A percentile compares a stretch with the other conserved stretches of the same genome.
Conservation (phyloP, 2,888 invertebrate species). For the Mechanitis mazaeus region DNA sequence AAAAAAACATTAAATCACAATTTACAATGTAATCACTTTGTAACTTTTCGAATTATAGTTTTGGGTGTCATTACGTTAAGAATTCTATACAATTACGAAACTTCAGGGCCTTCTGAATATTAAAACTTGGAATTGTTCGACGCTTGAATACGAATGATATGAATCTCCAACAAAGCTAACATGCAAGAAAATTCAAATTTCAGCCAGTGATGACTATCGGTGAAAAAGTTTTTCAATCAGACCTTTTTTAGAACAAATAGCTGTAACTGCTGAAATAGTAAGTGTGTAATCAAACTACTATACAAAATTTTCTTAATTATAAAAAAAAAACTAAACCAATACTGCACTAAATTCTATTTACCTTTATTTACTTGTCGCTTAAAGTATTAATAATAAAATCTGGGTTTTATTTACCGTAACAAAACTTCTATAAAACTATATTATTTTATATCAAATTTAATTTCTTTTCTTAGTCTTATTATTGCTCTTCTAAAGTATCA, state of each 20-base stretch:
- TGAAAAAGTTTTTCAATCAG: constrained; percentile 74
- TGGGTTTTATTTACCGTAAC: neutral
- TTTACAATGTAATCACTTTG: constrained; percentile 49
- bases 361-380: no score
- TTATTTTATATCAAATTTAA: no score
- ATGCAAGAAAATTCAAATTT: constrained; percentile 64
- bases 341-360: no score
- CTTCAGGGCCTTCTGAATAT: constrained; percentile 49
- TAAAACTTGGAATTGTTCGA: constrained; percentile 69
- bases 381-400: neutral
- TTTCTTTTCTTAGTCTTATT: no score
- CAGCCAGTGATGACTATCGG: constrained; percentile 54
- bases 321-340: no score
- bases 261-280: neutral
- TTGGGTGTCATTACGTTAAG: constrained; percentile 38
- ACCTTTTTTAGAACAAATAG: constrained; percentile 24
- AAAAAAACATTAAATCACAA: constrained; percentile 26
- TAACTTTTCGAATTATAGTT: constrained; percentile 53
- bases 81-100: constrained; percentile 44
- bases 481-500: no score
- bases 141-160: constrained; percentile 59
- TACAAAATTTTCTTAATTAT: no score
- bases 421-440: no score
- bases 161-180: constrained; percentile 55
- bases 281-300: no score